Evolutionary conservation across 1,140 invertebrate genomes (phyloP), one percentile per base, ranked within the genome.

Genomic region (Bombus turneri): DNA sequence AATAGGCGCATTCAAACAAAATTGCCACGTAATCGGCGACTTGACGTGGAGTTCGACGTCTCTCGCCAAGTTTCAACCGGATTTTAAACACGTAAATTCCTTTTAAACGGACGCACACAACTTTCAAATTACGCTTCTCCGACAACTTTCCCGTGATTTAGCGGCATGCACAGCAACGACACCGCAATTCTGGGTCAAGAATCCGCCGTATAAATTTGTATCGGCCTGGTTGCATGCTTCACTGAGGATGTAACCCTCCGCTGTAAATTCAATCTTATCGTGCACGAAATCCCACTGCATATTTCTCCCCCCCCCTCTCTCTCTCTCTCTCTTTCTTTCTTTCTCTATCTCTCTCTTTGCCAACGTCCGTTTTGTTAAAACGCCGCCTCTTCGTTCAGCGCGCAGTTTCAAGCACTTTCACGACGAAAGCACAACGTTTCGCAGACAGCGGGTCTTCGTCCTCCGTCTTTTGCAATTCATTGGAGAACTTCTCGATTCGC

Each of bases 241-340:
- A 47, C 22, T 47, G 31, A 18, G 18, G 64, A 81, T 81, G 79
- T 82, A 74, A 74, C 47, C 68, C 28, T 13, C 15, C 39, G 37
- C 25, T 81, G n/a, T n/a, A 81, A 81, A 81, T 68, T 81, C 69
- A 81, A 81, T 81, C 73, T 73, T 73, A 43, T 81, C 69, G 53
- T 34, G 80, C 69, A 34, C 39, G 37, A 81, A 81, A 53, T 47
- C 34, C n/a, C 69, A 43, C 69, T 47, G 5, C 53, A 82, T 37
- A 74, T 74, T 57, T 72, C 18, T 0, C 18, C 5, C 6, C 47
- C 15, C 47, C 0, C 47, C 15, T 47, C 6, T 18, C 15, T 18
- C 25, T 69, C 15, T 18, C 25, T 69, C 4, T 37, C 3, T 68
- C 15, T 37, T 9, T 69, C 13, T 69, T 9, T 69, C 25, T 39